These are phyloP conservation scores for Triplophysa dalaica DNA, from an alignment of 2,113 vertebrate species.

Conservation along the genomic window DNA sequence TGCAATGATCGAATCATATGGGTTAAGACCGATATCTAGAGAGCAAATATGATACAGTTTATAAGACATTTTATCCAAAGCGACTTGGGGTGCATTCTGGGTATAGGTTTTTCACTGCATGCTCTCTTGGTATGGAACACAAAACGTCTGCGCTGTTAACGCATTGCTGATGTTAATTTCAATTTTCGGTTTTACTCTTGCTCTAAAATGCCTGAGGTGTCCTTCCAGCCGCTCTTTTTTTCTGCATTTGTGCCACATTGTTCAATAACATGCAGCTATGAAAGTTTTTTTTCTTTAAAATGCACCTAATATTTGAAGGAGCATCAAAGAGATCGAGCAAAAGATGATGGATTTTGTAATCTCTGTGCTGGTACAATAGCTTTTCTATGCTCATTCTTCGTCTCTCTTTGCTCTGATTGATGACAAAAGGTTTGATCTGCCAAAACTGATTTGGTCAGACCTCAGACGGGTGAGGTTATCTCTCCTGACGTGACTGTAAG, in stretches of 20 bases:
- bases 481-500: conserved; percentile 57
- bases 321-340: background rate
- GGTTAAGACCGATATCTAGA: background rate
- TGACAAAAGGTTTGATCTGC: conserved; percentile 48
- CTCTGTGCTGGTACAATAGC: conserved; percentile 21
- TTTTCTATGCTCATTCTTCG: conserved; percentile 43
- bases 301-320: background rate
- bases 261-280: background rate
- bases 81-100: too few species aligned
- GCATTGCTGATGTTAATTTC: too few species aligned
- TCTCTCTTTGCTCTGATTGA: conserved; percentile 50
- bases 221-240: too few species aligned
- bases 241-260: background rate
- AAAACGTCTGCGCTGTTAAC: too few species aligned
- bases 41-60: background rate
- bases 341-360: conserved; percentile 1
- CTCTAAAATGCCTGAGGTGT: too few species aligned
- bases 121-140: too few species aligned
- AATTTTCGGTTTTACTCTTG: too few species aligned
- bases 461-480: conserved; percentile 55
- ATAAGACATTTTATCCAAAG: too few species aligned
- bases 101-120: too few species aligned
- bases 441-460: conserved; percentile 55
- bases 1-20: background rate
- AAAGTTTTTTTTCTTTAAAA: conserved; percentile 2